Conservation (phyloP, 2,888 invertebrate species). For the Petrolisthes cinctipes region DNA sequence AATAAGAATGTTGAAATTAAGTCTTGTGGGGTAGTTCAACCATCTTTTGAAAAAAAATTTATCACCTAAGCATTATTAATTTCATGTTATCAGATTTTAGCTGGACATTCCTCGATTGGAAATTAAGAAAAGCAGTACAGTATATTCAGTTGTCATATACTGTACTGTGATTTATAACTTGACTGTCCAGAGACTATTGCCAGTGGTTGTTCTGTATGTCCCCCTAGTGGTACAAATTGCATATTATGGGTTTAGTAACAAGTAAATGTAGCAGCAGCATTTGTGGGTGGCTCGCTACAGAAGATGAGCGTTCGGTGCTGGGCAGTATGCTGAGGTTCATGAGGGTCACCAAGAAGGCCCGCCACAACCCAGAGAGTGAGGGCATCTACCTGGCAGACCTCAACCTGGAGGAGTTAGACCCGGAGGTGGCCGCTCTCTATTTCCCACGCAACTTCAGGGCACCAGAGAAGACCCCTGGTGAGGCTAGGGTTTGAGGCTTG, state of each 20-base stretch:
- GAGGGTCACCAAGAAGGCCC: constrained; percentile 77
- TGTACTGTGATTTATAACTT: neutral
- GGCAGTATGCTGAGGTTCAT: constrained; percentile 95
- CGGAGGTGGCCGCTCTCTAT: constrained; percentile 90
- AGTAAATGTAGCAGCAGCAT: neutral
- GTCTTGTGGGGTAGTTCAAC: neutral
- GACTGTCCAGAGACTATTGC: neutral
- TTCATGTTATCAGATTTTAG: neutral
- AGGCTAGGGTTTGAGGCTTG: neutral
- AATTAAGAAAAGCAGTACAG: neutral
- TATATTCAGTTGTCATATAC: neutral
- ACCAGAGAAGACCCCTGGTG: constrained; percentile 46
- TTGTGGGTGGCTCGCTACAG: constrained; percentile 62
- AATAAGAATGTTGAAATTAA: no score
- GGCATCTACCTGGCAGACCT: constrained; percentile 94
- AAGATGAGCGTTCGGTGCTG: constrained; percentile 80
- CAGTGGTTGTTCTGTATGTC: neutral
- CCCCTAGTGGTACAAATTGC: neutral
- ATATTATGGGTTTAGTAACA: neutral
- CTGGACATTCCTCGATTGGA: neutral
- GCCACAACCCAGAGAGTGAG: constrained; percentile 75
- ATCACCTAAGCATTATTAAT: neutral
- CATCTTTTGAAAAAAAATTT: neutral
- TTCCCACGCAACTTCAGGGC: constrained; percentile 74
- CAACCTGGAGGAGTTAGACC: constrained; percentile 89